A percentile compares a stretch with the other conserved stretches of the same genome.
Evolutionary conservation across 2,797 vertebrate genomes (phyloP).

Genomic region (Premnoplex brunnescens): DNA sequence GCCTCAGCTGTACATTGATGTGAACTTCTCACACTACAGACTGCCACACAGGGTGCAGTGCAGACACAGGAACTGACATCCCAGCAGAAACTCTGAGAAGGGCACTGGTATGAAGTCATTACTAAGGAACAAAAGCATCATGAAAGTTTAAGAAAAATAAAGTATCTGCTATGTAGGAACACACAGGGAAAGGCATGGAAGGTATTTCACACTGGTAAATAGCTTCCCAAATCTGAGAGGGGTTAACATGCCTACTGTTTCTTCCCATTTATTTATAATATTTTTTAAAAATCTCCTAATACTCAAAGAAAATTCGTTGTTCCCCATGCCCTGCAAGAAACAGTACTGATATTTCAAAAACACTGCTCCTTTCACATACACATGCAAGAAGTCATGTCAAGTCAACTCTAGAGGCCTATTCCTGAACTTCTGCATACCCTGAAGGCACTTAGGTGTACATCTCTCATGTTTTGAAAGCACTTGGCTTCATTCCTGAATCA

Average conservation of each 20-base stretch:
- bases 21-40: not conserved
- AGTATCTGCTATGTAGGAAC: not conserved
- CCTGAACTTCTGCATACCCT: conserved; percentile 5
- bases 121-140: not conserved
- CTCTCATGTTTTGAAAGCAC: not conserved
- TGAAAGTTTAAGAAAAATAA: not conserved
- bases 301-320: not conserved
- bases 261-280: not conserved
- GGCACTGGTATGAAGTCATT: rapidly evolving
- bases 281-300: not conserved
- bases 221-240: not conserved
- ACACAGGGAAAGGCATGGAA: not conserved
- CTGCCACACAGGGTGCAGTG: not conserved
- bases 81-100: not conserved
- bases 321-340: not conserved
- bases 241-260: not conserved
- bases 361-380: not conserved
- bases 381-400: not conserved
- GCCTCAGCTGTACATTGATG: not conserved
- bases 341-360: not conserved
- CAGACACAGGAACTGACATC: not conserved
- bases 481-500: not conserved
- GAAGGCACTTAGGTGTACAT: not conserved
- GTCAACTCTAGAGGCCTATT: not conserved
- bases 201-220: not conserved